Base-by-base conservation (phyloP, 2,113 vertebrate genomes). In the Emydocephalus ijimae region DNA sequence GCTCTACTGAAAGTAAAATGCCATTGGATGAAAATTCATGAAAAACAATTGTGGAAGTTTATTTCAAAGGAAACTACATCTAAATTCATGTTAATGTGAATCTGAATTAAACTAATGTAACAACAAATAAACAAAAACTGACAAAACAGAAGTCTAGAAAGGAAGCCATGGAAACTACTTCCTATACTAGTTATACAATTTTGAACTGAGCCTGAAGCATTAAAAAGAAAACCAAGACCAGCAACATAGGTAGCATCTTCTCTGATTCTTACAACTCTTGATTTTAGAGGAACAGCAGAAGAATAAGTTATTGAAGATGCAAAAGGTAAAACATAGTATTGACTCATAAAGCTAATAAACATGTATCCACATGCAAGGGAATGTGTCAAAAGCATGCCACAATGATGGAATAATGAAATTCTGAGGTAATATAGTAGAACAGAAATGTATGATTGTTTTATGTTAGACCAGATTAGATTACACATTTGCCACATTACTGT, bases 1-100 rank as follows among this genome's bases (percentile, higher is more conserved):
- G 98, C 97, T 99, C 99, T 98, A 97, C 97, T 95, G 96, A 97
- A 95, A 98, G 96, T 89, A 97, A 94, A 96, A 95, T 55, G 87
- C 56, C 48, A 92, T 94, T 45, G 43, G 55, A 87, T 96, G 90
- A 97, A 94, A 91, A 24, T 20, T 90, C 0, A 0, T 74, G 59
- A 92, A 94, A n/a, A 86, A 89, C 43, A 88, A 85, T 34, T 92
- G 74, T 43, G 95, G 74, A 39, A 10, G 88, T 92, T 95, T 87
- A 34, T 87, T 95, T 94, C 39, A 74, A 93, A 69, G 24, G 34
- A 21, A 21, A 57, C 93, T 88, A 91, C 61, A 59, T 59, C 93
- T 95, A 93, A 81, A 90, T 34, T 87, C 34, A 87, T 34, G 59
- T 20, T 87, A 85, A 89, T 69, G 92, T 85, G 64, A 91, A 3